These are phyloP conservation scores for Lepus oiostolus DNA, from an alignment of 2,797 vertebrate species.

Conservation along the genomic window DNA sequence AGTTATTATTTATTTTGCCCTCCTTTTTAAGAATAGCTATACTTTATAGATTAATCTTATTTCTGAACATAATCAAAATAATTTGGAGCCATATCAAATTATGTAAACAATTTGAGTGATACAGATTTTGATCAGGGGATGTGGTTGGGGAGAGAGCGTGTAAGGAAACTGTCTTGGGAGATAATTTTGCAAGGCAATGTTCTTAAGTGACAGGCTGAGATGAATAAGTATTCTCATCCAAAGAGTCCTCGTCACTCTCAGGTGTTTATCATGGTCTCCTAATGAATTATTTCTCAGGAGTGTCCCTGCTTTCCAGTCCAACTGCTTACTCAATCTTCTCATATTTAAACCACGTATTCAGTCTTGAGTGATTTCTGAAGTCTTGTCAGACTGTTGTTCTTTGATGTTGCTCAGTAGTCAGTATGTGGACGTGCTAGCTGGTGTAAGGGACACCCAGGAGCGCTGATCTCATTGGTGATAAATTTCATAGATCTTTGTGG, in stretches of 20 bases:
- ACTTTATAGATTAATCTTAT: background rate
- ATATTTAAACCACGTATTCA: background rate
- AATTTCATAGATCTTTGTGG: background rate
- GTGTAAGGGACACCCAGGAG: background rate
- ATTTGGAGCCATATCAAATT: background rate
- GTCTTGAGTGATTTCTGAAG: conserved; percentile 19
- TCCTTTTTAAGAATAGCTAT: conserved; percentile 37
- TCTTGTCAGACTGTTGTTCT: background rate
- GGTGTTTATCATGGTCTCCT: background rate
- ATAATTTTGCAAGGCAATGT: background rate
- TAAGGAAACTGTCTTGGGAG: background rate
- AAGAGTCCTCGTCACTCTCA: background rate
- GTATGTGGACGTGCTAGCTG: background rate
- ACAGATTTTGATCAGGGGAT: background rate
- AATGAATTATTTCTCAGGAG: background rate
- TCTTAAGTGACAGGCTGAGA: background rate
- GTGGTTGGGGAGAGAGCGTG: background rate
- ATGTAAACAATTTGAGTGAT: background rate
- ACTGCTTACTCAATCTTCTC: background rate
- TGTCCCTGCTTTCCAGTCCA: background rate
- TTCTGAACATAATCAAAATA: background rate
- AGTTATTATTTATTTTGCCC: background rate
- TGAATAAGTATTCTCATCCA: background rate
- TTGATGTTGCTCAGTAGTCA: background rate
- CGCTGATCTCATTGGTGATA: background rate